Percentiles rank a stretch among this genome's conserved stretches.
These are phyloP conservation scores for Lucifuga dentata DNA, from an alignment of 2,113 vertebrate species.

Conservation along the genomic window DNA sequence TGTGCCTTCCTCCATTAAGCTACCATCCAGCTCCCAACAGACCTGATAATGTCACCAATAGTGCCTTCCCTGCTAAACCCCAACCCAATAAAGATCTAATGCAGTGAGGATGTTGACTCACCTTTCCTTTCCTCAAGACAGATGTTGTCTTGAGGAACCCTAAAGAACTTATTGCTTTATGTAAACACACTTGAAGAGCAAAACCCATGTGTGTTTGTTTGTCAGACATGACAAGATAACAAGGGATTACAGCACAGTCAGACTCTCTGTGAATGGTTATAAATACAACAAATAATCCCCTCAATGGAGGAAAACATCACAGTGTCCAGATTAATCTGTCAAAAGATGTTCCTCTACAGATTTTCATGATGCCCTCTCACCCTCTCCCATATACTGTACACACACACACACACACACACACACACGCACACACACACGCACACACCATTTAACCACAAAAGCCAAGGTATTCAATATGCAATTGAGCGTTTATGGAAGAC, in stretches of 20 bases:
- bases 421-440: no score
- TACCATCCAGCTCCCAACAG: slow-evolving; percentile 42
- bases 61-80: slow-evolving; percentile 35
- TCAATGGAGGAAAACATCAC: slow-evolving; percentile 25
- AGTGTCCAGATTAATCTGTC: slow-evolving; percentile 42
- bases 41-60: slow-evolving; percentile 42
- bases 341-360: not conserved
- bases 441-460: no score
- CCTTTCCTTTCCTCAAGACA: slow-evolving; percentile 20
- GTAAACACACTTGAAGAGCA: not conserved
- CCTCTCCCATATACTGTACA: not conserved
- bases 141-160: no score
- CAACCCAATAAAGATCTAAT: slow-evolving; percentile 13
- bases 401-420: not conserved
- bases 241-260: slow-evolving; percentile 63
- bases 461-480: not conserved
- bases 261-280: slow-evolving; percentile 42
- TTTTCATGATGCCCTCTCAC: not conserved
- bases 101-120: not conserved
- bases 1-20: slow-evolving; percentile 46
- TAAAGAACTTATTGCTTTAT: not conserved
- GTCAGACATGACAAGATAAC: slow-evolving; percentile 56
- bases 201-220: not conserved
- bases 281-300: slow-evolving; percentile 63
- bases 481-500: not conserved